phyloP scores from a whole-genome alignment of 1,140 invertebrate species.

The Orussus abietinus region DNA sequence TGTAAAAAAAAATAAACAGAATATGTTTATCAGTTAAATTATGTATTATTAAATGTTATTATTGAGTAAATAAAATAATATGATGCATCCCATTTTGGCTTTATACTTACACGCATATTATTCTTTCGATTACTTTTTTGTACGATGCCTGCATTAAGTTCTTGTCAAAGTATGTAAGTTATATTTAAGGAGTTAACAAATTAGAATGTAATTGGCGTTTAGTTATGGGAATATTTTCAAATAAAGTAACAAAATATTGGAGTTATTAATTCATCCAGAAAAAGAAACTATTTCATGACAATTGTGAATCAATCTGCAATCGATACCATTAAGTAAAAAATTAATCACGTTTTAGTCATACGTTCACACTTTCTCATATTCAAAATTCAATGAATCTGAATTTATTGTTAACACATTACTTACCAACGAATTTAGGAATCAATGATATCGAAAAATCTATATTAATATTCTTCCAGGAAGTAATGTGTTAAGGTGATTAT shows the following conservation, averaged over 20 bases:
- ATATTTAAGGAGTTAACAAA: not conserved
- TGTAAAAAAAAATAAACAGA: slow-evolving; percentile 47
- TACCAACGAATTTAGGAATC: not conserved
- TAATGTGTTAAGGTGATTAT: no score
- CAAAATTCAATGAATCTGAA: not conserved
- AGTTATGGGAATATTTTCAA: slow-evolving; percentile 33
- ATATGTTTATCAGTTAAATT: slow-evolving; percentile 52
- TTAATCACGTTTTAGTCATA: not conserved
- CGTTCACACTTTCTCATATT: not conserved
- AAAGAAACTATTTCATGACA: not conserved
- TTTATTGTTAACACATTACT: slow-evolving; percentile 7
- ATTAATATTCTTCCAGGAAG: no score
- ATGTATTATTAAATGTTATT: slow-evolving; percentile 54
- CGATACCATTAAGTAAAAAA: not conserved
- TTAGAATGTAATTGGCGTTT: no score
- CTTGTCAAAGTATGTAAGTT: not conserved
- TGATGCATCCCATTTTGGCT: slow-evolving; percentile 43
- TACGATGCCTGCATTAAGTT: no score
- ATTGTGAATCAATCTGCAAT: no score
- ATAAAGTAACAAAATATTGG: slow-evolving; percentile 33
- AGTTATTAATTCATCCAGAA: slow-evolving; percentile 10
- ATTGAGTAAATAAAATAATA: slow-evolving; percentile 54
- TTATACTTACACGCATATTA: slow-evolving; percentile 33
- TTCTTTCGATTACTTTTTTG: slow-evolving; percentile 21
- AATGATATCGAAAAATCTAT: no score